Conservation (phyloP, 2,797 vertebrate species). For the Nothura maculosa region DNA sequence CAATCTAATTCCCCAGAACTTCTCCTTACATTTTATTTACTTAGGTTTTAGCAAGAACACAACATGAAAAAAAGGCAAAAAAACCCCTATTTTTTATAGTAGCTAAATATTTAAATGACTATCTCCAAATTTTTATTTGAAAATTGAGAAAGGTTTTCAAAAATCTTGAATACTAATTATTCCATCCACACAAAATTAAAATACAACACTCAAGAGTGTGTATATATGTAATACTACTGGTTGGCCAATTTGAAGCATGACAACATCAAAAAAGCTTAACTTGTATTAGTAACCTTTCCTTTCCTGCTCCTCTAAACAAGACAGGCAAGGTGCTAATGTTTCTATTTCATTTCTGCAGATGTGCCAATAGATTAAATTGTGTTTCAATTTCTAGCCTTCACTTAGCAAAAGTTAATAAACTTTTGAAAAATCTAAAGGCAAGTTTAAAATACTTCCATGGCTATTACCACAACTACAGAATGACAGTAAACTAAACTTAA, state of each 20-base stretch:
- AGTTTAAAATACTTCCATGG: neutral
- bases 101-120: neutral
- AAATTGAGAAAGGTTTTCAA: neutral
- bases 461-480: neutral
- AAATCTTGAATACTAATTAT: neutral
- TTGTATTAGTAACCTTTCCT: neutral
- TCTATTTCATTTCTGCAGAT: neutral
- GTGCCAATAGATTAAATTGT: neutral
- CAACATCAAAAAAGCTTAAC: fast-evolving
- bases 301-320: neutral
- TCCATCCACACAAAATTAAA: neutral
- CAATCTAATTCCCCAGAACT: neutral
- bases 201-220: neutral
- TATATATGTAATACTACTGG: neutral
- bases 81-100: neutral
- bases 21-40: neutral
- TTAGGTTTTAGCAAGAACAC: neutral
- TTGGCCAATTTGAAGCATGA: neutral
- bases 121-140: neutral
- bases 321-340: neutral
- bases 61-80: neutral
- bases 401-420: neutral
- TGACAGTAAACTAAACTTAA: neutral
- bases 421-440: neutral
- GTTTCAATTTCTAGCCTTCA: neutral